Conservation (phyloP, 2,888 invertebrate species). For the Agriopis aurantiaria region DNA sequence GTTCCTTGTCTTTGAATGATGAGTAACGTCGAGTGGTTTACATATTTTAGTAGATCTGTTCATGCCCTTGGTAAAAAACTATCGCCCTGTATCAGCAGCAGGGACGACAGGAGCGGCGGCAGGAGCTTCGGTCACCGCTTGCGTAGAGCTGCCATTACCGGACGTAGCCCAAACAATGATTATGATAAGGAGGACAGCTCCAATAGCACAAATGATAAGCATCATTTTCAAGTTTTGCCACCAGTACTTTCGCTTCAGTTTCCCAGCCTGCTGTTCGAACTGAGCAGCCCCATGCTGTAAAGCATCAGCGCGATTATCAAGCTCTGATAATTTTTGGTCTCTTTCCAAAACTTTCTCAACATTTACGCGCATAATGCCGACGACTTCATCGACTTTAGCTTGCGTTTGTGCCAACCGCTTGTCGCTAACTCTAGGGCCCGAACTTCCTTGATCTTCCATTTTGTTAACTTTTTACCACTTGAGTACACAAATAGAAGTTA, state of each 20-base stretch:
- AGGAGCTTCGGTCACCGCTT: slow-evolving; percentile 54
- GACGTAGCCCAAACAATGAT: slow-evolving; percentile 89
- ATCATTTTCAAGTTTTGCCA: slow-evolving; percentile 99
- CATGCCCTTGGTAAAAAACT: slow-evolving; percentile 44
- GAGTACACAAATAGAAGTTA: slow-evolving; percentile 1
- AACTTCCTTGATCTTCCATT: slow-evolving; percentile 85
- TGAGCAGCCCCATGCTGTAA: slow-evolving; percentile 97
- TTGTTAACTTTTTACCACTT: slow-evolving; percentile 41
- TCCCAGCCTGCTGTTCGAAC: slow-evolving; percentile 98
- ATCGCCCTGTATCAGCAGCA: slow-evolving; percentile 59
- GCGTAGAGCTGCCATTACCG: slow-evolving; percentile 44
- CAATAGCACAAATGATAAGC: slow-evolving; percentile 96
- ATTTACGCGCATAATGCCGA: slow-evolving; percentile 98
- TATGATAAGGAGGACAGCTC: slow-evolving; percentile 92
- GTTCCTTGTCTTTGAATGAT: slow-evolving; percentile 29
- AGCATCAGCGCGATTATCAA: slow-evolving; percentile 98
- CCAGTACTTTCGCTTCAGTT: slow-evolving; percentile 98
- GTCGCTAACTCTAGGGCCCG: slow-evolving; percentile 80
- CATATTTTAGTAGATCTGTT: slow-evolving; percentile 38
- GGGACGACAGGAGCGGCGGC: slow-evolving; percentile 13
- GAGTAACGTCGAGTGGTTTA: slow-evolving; percentile 33
- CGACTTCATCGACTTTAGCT: slow-evolving; percentile 88
- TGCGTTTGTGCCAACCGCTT: slow-evolving; percentile 84
- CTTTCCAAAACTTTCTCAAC: slow-evolving; percentile 98
- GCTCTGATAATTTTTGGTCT: slow-evolving; percentile 97